Conservation (phyloP, 2,113 vertebrate species). For the Bubo blakistoni region DNA sequence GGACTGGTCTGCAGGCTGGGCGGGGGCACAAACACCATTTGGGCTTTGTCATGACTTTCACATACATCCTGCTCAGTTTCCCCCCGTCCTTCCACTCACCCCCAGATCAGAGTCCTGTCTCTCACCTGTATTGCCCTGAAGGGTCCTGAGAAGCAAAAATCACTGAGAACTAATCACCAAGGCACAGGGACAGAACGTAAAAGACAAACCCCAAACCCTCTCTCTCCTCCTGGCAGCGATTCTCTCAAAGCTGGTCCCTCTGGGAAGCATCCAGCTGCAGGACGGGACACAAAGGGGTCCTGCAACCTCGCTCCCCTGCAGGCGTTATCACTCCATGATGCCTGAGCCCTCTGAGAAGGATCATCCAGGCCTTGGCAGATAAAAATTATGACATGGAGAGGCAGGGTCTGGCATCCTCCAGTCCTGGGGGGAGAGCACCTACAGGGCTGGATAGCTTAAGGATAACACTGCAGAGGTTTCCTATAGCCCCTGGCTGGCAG, state of each 20-base stretch:
- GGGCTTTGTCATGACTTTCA: not conserved
- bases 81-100: not conserved
- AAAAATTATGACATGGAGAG: not conserved
- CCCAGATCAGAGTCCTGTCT: not conserved
- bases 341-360: not conserved
- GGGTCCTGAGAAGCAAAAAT: not conserved
- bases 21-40: rapidly evolving
- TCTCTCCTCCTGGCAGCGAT: not conserved
- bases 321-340: rapidly evolving
- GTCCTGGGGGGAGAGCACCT: not conserved
- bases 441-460: rapidly evolving
- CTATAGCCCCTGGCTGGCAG: not conserved
- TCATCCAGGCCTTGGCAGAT: not conserved
- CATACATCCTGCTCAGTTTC: not conserved
- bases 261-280: not conserved
- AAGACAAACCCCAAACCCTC: rapidly evolving
- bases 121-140: not conserved
- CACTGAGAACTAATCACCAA: not conserved
- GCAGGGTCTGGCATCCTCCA: not conserved
- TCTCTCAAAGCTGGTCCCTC: not conserved
- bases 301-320: not conserved
- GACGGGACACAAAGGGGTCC: not conserved
- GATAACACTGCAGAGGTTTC: not conserved
- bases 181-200: not conserved
- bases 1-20: not conserved